Evolutionary conservation across 1,140 invertebrate species (phyloP).

Genomic region (Brachionus sp.): DNA sequence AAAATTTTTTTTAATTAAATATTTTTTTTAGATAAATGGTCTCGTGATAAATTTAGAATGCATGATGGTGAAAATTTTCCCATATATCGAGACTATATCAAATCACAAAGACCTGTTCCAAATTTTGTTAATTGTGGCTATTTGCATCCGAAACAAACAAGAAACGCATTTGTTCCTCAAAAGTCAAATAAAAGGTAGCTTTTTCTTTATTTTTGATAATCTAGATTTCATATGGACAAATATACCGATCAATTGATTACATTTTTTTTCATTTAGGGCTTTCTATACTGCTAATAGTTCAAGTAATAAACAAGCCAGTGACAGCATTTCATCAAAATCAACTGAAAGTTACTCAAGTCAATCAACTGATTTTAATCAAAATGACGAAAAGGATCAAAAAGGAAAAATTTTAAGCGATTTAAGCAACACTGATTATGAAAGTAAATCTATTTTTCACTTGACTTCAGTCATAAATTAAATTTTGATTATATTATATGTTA

Average conservation of each 20-base stretch:
- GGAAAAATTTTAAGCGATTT: conserved; percentile 25
- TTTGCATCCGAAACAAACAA: neutral
- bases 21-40: neutral
- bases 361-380: neutral
- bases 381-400: neutral
- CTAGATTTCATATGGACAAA: no score
- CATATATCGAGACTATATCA: neutral
- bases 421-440: conserved; percentile 30
- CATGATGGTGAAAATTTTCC: conserved; percentile 24
- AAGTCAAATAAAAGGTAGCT: neutral
- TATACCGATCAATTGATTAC: no score
- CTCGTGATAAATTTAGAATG: conserved; percentile 19
- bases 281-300: neutral
- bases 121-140: conserved; percentile 24
- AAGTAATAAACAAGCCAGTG: neutral
- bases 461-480: neutral
- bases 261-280: neutral
- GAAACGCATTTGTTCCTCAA: neutral
- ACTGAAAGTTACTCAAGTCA: neutral
- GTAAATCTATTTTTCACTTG: neutral
- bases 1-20: neutral
- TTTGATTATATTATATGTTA: no score
- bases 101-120: neutral
- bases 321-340: neutral
- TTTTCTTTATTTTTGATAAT: neutral